Conservation (phyloP, 2,888 invertebrate species). For the Plutella xylostella region DNA sequence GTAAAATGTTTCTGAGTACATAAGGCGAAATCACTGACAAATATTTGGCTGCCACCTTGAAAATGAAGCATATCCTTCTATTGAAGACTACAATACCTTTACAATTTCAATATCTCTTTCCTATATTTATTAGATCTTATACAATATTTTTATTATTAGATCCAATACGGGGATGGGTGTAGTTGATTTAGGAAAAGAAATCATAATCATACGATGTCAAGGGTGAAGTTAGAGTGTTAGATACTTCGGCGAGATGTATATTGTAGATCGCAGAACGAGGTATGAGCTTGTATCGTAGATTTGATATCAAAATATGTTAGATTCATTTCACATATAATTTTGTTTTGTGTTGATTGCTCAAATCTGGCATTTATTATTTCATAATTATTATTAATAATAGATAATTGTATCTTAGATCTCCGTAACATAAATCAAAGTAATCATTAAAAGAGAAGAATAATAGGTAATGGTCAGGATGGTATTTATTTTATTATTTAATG, state of each 20-base stretch:
- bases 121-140: conserved; percentile 65
- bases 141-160: conserved; percentile 56
- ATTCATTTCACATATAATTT: background rate
- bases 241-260: conserved; percentile 32
- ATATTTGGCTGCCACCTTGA: conserved; percentile 57
- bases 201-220: conserved; percentile 40
- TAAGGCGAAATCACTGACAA: conserved; percentile 30
- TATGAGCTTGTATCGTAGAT: conserved; percentile 55
- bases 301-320: conserved; percentile 34
- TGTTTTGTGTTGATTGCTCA: conserved; percentile 3
- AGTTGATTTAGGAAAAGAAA: conserved; percentile 34
- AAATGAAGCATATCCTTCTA: conserved; percentile 69
- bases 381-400: background rate
- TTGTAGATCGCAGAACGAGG: conserved; percentile 42
- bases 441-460: too few relatives aligned
- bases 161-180: conserved; percentile 29
- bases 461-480: too few relatives aligned
- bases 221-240: conserved; percentile 37
- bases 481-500: background rate
- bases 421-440: too few relatives aligned
- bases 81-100: conserved; percentile 63
- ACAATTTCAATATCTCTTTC: conserved; percentile 63
- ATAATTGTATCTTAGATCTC: too few relatives aligned
- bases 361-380: background rate
- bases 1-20: too few relatives aligned